A percentile compares a stretch with the other conserved stretches of the same genome.
Conservation (phyloP, 2,113 vertebrate genomes). For the Sylvietta virens region DNA sequence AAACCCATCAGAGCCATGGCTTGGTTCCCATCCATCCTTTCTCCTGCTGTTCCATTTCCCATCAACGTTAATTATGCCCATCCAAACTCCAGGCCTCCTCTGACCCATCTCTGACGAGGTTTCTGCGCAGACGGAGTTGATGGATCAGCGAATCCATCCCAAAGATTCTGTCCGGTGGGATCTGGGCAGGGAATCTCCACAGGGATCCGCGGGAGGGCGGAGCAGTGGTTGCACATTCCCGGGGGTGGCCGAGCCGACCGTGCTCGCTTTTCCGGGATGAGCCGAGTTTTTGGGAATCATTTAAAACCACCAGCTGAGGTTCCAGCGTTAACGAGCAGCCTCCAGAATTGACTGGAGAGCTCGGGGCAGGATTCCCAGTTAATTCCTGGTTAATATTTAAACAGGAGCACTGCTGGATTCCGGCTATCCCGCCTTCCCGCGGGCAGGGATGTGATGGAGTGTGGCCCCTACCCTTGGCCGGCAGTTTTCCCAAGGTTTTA, state of each 20-base stretch:
- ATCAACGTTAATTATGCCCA: background rate
- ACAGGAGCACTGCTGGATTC: background rate
- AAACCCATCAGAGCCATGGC: background rate
- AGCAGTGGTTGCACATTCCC: background rate
- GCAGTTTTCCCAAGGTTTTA: background rate
- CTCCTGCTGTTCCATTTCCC: background rate
- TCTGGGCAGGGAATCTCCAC: background rate
- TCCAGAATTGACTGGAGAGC: background rate
- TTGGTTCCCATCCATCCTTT: background rate
- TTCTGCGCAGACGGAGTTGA: background rate
- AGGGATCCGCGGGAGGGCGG: accelerated
- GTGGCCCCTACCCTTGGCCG: background rate
- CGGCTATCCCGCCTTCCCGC: background rate
- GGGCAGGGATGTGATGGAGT: background rate
- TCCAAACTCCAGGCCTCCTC: background rate
- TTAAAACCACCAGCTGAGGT: background rate
- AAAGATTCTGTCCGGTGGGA: background rate
- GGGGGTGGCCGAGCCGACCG: accelerated
- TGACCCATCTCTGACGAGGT: accelerated
- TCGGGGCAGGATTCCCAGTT: background rate
- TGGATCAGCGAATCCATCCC: background rate
- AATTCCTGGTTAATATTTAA: background rate
- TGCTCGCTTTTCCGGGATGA: background rate
- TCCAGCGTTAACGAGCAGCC: background rate
- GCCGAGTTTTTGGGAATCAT: background rate